Base-by-base conservation (phyloP, 2,888 invertebrate species). In the Caenorhabditis sp. region DNA sequence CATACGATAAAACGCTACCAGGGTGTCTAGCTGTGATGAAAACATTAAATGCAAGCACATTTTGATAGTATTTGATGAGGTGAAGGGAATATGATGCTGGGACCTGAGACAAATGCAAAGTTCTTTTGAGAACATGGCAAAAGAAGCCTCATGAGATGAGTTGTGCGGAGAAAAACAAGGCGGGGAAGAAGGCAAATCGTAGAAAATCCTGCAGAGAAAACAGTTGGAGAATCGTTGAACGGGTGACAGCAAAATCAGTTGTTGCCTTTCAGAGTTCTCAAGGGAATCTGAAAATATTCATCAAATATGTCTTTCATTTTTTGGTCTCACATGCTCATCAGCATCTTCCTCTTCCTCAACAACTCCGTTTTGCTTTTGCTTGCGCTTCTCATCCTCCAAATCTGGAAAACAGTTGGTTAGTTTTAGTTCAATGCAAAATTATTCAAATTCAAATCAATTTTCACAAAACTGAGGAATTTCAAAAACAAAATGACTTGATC, bases 331-430 rank as follows among this genome's bases (percentile, higher is more conserved):
- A n/a, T 74, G 62, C 20, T 80, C 84, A 55, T 80, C 83, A 15
- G 37, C 53, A 22, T 79, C 82, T 2, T 83, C 82, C 37, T 82
- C 82, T 24, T 82, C 83, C 51, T 85, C 85, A 15, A 80, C 83
- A 35, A 80, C 82, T 51, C 78, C 83, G 50, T 78, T 82, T 18
- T 74, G 32, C 22, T 74, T 74, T 47, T 83, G 79, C 35, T 83
- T 79, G 20, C 76, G 65, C 20, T 85, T 85, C 55, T 85, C 85
- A 26, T 85, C 85, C 47, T 85, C 85, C 64, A 85, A 60, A 51
- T 85, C 85, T 85, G 80, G 35, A 85, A 81, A 56, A 24, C 3
- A 37, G 20, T 35, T 18, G 13, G 13, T 9, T 6, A 53, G 22
- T 5, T 3, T 15, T 9, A 40, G 2, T 5, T 13, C 15, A 15